Base-by-base conservation (phyloP, 1,140 invertebrate genomes). In the Tenebrio molitor region DNA sequence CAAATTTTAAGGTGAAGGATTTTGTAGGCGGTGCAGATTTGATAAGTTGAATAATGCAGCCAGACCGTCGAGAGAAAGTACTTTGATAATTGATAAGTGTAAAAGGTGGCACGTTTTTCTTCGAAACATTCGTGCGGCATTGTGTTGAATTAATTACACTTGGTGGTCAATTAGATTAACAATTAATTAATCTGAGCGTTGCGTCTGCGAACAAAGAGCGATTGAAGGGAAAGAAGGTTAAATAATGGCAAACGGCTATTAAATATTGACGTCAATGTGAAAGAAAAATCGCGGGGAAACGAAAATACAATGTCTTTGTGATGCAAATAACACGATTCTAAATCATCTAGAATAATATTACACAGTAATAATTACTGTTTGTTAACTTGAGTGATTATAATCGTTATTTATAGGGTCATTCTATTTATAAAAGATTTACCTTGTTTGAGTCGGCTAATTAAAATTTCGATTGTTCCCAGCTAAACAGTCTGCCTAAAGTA, bases 401-500 rank as follows among this genome's bases (percentile, higher is more conserved):
- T 46, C 42, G 0, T 53, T 53, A 25, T 58, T 58, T 58, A 29
- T 58, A 25, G 50, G 23, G 50, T 34, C 25, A 58, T 7, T 53
- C 19, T 53, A 53, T 44, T 44, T 53, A 53, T 2, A 53, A 34
- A 58, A 58, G 50, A 29, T 29, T 58, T 33, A 58, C 50, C 50
- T 58, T 58, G 50, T 58, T 58, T 33, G 50, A 58, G 12, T 29
- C 23, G 21, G 23, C 23, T 58, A 1, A 58, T 58, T 58, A 58
- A 58, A 58, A 58, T 33, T 58, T 58, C 15, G 50, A 58, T 58
- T 58, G 50, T 58, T 29, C 21, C 15, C 19, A 29, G n/a, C 7
- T 21, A 17, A 50, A 50, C 12, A 14, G 7, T 46, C 17, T 50
- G 36, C 25, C 8, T 4, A 53, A 12, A 23, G 23, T 58, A 6